Conservation (phyloP, 2,797 vertebrate genomes). For the Catharus ustulatus region DNA sequence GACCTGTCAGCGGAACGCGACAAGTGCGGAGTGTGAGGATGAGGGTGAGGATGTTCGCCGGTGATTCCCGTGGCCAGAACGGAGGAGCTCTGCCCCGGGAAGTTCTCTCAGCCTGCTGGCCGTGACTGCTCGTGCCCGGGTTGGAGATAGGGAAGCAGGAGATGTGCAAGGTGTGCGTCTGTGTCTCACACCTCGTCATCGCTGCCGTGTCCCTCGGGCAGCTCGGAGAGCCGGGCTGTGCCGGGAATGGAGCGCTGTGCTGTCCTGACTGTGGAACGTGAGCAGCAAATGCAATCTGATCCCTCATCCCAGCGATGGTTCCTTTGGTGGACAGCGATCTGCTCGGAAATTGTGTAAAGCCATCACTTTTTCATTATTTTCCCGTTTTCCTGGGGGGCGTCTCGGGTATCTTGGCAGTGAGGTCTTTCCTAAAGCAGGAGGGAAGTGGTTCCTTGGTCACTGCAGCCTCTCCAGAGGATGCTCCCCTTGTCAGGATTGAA, state of each 20-base stretch:
- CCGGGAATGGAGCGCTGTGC: rapidly evolving
- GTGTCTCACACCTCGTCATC: background rate
- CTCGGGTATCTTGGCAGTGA: background rate
- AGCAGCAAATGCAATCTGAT: background rate
- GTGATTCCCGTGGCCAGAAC: rapidly evolving
- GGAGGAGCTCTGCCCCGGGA: background rate
- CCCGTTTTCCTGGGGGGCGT: background rate
- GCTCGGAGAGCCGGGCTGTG: rapidly evolving
- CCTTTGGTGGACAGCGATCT: background rate
- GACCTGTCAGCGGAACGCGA: no score
- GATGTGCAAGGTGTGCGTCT: background rate
- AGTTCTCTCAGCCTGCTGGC: rapidly evolving
- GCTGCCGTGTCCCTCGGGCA: rapidly evolving
- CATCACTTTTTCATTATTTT: background rate
- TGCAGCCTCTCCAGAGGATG: background rate
- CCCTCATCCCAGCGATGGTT: background rate
- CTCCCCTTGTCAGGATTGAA: rapidly evolving
- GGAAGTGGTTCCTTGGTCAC: background rate
- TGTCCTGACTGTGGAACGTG: rapidly evolving
- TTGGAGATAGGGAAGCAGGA: background rate
- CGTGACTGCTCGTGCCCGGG: rapidly evolving
- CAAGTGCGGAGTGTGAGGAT: no score
- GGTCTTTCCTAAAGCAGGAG: background rate
- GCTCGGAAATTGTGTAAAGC: background rate
- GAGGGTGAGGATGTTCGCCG: background rate